A percentile compares a stretch with the other conserved stretches of the same genome.
phyloP scores from a whole-genome alignment of 2,113 vertebrate species.

The Podarcis raffonei region DNA sequence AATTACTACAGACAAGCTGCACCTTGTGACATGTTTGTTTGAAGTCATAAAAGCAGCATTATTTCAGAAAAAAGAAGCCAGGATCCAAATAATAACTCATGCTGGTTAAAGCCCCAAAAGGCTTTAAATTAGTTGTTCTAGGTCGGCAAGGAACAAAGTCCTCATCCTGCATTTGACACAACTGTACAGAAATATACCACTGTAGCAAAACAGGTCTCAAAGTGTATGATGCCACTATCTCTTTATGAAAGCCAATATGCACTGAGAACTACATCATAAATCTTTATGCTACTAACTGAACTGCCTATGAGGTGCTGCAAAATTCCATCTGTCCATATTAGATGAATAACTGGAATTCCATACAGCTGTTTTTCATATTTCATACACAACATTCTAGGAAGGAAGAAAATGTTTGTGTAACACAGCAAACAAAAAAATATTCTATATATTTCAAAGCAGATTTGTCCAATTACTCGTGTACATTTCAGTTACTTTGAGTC shows the following conservation, averaged over 20 bases:
- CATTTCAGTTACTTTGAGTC: neutral
- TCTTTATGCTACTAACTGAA: neutral
- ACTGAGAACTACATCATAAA: neutral
- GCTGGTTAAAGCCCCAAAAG: neutral
- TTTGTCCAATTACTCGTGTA: neutral
- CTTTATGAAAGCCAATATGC: neutral
- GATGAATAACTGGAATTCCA: neutral
- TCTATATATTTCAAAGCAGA: neutral
- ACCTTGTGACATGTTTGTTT: neutral
- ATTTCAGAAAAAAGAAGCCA: neutral
- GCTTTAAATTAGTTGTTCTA: neutral
- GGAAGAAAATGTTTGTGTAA: neutral
- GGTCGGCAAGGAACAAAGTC: neutral
- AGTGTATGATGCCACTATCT: neutral
- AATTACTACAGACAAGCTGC: neutral
- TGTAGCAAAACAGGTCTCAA: neutral
- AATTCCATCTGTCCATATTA: neutral
- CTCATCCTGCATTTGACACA: neutral
- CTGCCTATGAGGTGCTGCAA: neutral
- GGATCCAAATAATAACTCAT: neutral
- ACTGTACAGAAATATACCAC: neutral
- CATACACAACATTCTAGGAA: neutral
- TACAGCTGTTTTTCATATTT: neutral
- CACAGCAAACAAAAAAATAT: neutral
- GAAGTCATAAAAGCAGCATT: slow-evolving; percentile 1